phyloP scores from a whole-genome alignment of 2,888 invertebrate genomes.

The Caenorhabditis afra region DNA sequence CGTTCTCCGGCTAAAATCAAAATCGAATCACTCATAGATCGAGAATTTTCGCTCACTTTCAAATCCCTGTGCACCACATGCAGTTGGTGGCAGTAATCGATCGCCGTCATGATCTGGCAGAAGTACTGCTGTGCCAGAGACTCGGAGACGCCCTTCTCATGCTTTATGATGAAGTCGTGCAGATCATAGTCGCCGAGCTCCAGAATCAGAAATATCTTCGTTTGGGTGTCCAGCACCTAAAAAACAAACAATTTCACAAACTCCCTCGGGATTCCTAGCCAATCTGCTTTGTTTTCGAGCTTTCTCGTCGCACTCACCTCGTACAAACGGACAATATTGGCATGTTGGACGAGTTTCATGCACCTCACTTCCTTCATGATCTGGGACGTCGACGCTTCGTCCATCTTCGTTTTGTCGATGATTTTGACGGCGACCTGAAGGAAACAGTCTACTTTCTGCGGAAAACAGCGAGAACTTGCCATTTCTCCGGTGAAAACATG shows the following conservation, averaged over 20 bases:
- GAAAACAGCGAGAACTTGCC: constrained; percentile 85
- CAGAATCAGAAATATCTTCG: constrained; percentile 89
- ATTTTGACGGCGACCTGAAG: constrained; percentile 85
- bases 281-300: neutral
- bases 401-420: constrained; percentile 97
- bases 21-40: neutral
- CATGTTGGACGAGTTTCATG: constrained; percentile 99
- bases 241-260: neutral
- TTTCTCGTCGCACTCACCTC: constrained; percentile 85
- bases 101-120: constrained; percentile 95
- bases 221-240: constrained; percentile 92
- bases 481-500: constrained; percentile 99
- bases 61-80: constrained; percentile 93
- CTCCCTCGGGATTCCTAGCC: neutral
- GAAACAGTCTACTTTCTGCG: neutral
- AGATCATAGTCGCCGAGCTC: constrained; percentile 98
- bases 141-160: constrained; percentile 87
- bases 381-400: constrained; percentile 95
- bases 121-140: constrained; percentile 88
- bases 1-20: constrained; percentile 89
- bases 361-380: constrained; percentile 91
- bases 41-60: constrained; percentile 84
- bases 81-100: constrained; percentile 95
- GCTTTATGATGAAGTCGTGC: constrained; percentile 97
- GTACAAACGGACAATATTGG: constrained; percentile 96